Percentiles rank a stretch among this genome's conserved stretches.
Evolutionary conservation across 2,113 vertebrate genomes (phyloP).

Genomic region (Lates calcarifer): DNA sequence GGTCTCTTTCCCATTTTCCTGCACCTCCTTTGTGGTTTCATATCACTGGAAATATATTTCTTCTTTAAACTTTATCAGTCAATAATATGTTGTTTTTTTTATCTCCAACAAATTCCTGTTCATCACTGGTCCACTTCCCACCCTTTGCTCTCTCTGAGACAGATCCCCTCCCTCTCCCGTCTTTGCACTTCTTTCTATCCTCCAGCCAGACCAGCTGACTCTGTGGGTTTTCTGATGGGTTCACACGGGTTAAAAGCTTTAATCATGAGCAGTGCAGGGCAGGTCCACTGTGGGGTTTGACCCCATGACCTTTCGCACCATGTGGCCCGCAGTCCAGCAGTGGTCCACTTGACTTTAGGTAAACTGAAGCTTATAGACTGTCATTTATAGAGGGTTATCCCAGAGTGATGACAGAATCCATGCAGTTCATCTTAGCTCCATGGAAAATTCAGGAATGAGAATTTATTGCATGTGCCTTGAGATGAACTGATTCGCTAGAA

Average conservation of each 20-base stretch:
- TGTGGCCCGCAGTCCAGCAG: background rate
- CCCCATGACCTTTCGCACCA: slow-evolving; percentile 39
- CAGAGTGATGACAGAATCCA: background rate
- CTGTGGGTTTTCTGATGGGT: slow-evolving; percentile 47
- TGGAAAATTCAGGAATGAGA: slow-evolving; percentile 12
- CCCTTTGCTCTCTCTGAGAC: slow-evolving; percentile 33
- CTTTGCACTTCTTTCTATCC: slow-evolving; percentile 2
- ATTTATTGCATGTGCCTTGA: background rate
- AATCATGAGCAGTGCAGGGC: slow-evolving; percentile 36
- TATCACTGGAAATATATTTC: background rate
- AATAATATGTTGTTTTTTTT: slow-evolving; percentile 30
- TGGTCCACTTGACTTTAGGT: slow-evolving; percentile 27
- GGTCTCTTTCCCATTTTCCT: background rate
- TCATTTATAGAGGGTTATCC: slow-evolving; percentile 9
- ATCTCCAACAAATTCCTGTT: slow-evolving; percentile 38
- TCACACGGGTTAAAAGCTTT: slow-evolving; percentile 70
- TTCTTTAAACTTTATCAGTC: slow-evolving; percentile 50
- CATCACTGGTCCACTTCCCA: slow-evolving; percentile 31
- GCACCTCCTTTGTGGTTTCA: background rate
- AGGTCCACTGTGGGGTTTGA: slow-evolving; percentile 36
- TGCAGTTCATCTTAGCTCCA: slow-evolving; percentile 7
- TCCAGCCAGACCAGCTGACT: slow-evolving; percentile 46
- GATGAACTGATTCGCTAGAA: background rate
- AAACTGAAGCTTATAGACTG: slow-evolving; percentile 16
- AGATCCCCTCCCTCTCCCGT: slow-evolving; percentile 1